Percentiles rank a stretch among this genome's conserved stretches.
Evolutionary conservation across 2,888 invertebrate genomes (phyloP).

Genomic region (Pinctada fucata): DNA sequence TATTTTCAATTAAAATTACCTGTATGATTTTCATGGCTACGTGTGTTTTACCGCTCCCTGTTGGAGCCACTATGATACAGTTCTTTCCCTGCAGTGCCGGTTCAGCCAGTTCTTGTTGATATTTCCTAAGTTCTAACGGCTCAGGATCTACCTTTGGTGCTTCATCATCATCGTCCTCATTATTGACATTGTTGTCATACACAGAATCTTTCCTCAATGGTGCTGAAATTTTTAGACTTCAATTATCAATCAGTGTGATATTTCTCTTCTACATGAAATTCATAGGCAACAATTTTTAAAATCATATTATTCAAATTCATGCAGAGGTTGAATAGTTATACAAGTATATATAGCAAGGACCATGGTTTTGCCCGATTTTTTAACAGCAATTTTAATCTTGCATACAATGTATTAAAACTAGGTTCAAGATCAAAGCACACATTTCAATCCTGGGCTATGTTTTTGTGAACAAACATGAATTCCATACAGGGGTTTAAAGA

Average conservation of each 20-base stretch:
- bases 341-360: neutral
- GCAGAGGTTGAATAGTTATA: neutral
- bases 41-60: slow-evolving; percentile 55
- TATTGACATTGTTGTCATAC: neutral
- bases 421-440: too few species aligned
- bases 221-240: slow-evolving; percentile 2
- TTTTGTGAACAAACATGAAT: too few species aligned
- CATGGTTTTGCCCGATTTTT: neutral
- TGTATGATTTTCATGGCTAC: slow-evolving; percentile 55
- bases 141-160: slow-evolving; percentile 24
- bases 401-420: too few species aligned
- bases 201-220: neutral
- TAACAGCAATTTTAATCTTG: too few species aligned
- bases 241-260: neutral
- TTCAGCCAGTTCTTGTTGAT: slow-evolving; percentile 51
- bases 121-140: slow-evolving; percentile 38
- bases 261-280: too few species aligned
- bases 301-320: neutral
- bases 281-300: too few species aligned
- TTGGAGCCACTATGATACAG: slow-evolving; percentile 55
- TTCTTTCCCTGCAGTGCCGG: slow-evolving; percentile 46
- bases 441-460: too few species aligned
- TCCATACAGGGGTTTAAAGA: too few species aligned
- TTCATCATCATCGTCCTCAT: slow-evolving; percentile 22
- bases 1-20: slow-evolving; percentile 24